A percentile compares a stretch with the other conserved stretches of the same genome.
phyloP scores from a whole-genome alignment of 2,113 vertebrate genomes.

The Turdus rufiventris region DNA sequence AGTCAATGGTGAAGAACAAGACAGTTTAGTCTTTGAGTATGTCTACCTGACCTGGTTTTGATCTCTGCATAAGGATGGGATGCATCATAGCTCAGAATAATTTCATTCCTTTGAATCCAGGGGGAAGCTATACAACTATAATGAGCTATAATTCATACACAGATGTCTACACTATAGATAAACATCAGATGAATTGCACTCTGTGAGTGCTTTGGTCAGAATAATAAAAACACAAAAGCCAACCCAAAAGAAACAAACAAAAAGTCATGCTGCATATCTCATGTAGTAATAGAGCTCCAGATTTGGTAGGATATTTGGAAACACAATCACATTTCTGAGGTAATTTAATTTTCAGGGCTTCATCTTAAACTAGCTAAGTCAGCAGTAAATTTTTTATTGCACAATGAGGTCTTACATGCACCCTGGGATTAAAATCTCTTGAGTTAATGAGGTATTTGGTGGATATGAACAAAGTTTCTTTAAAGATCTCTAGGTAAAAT shows the following conservation, averaged over 20 bases:
- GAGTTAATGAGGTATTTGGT: neutral
- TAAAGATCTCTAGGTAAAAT: neutral
- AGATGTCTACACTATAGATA: neutral
- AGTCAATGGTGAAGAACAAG: neutral
- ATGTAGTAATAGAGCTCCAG: neutral
- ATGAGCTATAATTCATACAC: accelerated
- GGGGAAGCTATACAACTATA: neutral
- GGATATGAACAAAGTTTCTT: neutral
- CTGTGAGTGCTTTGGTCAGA: neutral
- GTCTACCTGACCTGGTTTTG: neutral
- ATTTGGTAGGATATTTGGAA: neutral
- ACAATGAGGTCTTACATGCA: neutral
- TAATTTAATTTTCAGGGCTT: neutral
- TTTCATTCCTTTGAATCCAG: neutral
- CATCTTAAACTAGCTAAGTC: neutral
- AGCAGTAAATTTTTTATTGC: neutral
- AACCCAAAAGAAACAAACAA: neutral
- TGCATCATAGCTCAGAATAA: neutral
- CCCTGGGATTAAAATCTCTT: neutral
- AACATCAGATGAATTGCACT: neutral
- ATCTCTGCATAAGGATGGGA: neutral
- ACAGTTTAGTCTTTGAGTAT: neutral
- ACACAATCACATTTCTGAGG: neutral
- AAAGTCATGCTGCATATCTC: neutral
- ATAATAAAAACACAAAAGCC: neutral